Evolutionary conservation across 1,140 invertebrate species (phyloP), one percentile per base, ranked within the genome.

Genomic region (Frieseomelitta varia): DNA sequence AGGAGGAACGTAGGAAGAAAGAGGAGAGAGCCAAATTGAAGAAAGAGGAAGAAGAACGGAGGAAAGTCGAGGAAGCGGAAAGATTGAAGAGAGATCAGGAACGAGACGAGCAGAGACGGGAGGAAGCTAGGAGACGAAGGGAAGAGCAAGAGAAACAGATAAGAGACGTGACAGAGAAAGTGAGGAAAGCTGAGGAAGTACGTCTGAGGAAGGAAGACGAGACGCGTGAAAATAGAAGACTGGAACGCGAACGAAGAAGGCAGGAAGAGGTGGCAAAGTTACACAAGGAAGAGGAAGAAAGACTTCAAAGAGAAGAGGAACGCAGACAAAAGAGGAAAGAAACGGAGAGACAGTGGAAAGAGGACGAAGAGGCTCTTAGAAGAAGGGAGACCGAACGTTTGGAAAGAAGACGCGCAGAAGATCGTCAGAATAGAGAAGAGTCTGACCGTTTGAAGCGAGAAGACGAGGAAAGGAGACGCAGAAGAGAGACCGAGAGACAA

Each of bases 401-500:
- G 17, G 84, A 87, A 67, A 86, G 68, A 19, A 85, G 84, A 53
- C 39, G 86, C 30, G 79, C 77, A 0, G 74, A 81, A 6, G 79
- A 81, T 27, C 82, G 74, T 47, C 65, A 76, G 27, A 87, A 72
- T 34, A 68, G 65, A 39, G 21, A 79, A 85, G 79, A 90, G 79
- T 27, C 47, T 10, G 84, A 81, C 4, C 79, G 78, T 83, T 55
- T 68, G 24, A 85, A 56, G 81, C 71, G 63, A n/a, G 47, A 81
- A 79, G 82, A 87, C 12, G 77, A 88, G 21, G 85, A 88, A 53
- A 83, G 61, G 6, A 58, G 30, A 15, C 72, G 73, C 55, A 82
- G 61, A 67, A 85, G 87, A 39, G 85, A 86, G 4, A 65, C 78
- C 0, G 85, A 90, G 67, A 88, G 85, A 63, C 85, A 88, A 77